Conservation (phyloP, 2,113 vertebrate species). For the Cryptotis parvus region DNA sequence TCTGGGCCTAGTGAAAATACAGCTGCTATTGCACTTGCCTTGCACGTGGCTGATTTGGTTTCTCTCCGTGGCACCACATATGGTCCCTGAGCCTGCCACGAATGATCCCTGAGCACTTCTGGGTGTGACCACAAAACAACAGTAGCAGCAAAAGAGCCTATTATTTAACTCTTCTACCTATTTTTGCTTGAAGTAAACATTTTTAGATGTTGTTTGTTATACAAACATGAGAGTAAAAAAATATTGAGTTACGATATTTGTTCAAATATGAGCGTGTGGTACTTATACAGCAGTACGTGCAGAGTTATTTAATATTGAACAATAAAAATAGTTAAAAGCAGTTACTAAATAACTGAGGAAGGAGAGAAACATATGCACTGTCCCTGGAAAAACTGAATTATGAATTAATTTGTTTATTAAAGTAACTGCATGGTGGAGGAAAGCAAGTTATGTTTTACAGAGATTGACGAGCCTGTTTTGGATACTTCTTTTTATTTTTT, state of each 20-base stretch:
- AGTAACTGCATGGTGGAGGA: not conserved
- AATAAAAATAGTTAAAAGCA: not conserved
- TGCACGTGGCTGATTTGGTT: too few relatives aligned
- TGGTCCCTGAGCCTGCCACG: too few relatives aligned
- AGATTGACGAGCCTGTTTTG: not conserved
- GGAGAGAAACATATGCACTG: not conserved
- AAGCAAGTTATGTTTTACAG: not conserved
- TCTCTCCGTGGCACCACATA: too few relatives aligned
- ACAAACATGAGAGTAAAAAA: not conserved
- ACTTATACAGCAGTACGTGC: too few relatives aligned
- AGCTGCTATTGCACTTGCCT: too few relatives aligned
- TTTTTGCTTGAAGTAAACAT: not conserved
- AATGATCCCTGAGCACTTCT: too few relatives aligned
- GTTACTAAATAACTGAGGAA: not conserved
- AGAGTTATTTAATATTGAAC: conserved; percentile 30
- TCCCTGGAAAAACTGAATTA: not conserved
- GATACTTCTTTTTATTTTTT: too few relatives aligned
- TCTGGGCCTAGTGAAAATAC: not conserved
- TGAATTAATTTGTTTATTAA: conserved; percentile 1
- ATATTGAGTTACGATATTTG: not conserved
- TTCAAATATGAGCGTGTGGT: not conserved
- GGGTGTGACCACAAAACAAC: too few relatives aligned
- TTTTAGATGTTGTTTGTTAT: not conserved
- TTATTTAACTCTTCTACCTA: not conserved
- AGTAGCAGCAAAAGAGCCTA: not conserved